phyloP scores from a whole-genome alignment of 2,797 vertebrate species.

The Catharus ustulatus region DNA sequence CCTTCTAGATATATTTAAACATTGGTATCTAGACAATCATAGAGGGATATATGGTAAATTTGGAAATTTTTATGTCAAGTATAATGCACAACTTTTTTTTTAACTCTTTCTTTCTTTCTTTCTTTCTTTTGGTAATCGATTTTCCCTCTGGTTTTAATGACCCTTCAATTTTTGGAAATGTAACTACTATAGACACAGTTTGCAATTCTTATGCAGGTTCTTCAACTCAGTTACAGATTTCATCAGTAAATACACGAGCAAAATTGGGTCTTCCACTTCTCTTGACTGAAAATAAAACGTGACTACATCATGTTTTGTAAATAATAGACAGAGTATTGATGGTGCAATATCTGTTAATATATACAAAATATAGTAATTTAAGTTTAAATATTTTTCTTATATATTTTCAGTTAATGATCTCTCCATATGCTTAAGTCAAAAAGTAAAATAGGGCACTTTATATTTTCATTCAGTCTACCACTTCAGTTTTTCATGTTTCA shows the following conservation, averaged over 20 bases:
- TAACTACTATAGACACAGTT: not conserved
- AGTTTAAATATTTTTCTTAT: not conserved
- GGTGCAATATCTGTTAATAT: not conserved
- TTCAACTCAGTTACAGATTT: not conserved
- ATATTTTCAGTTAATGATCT: not conserved
- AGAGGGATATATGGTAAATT: not conserved
- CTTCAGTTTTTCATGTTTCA: not conserved
- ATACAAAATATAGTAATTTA: not conserved
- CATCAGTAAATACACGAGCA: not conserved
- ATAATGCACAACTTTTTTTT: no score
- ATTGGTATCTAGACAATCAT: not conserved
- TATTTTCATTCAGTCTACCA: not conserved
- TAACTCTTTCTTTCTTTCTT: no score
- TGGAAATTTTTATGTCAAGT: not conserved
- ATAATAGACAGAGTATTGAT: not conserved
- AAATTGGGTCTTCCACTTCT: not conserved
- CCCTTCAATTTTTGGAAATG: not conserved
- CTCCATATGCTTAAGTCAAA: not conserved
- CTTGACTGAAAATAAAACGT: fast-evolving
- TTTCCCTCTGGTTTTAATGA: not conserved
- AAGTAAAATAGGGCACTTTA: not conserved
- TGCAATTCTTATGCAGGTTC: not conserved
- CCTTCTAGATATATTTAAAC: not conserved
- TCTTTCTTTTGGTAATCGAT: not conserved
- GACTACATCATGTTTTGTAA: not conserved